Conservation (phyloP, 2,797 vertebrate species). For the Alcedo atthis region DNA sequence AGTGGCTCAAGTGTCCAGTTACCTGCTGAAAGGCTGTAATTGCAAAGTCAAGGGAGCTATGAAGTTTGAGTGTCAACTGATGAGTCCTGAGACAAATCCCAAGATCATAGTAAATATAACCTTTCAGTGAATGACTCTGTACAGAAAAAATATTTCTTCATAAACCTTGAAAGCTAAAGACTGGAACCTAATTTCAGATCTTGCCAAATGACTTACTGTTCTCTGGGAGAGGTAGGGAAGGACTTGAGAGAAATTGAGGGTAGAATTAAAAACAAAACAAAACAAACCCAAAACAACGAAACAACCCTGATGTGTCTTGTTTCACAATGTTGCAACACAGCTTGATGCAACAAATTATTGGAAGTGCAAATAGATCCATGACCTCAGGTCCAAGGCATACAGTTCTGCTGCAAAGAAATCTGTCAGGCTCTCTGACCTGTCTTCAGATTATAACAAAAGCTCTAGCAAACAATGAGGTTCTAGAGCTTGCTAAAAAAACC, state of each 20-base stretch:
- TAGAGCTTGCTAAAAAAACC: neutral
- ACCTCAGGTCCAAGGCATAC: neutral
- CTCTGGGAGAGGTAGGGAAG: neutral
- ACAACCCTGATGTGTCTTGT: neutral
- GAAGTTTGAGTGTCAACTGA: neutral
- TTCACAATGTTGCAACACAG: slow-evolving; percentile 34
- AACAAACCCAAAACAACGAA: neutral
- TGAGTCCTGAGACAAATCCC: neutral
- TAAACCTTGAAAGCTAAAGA: neutral
- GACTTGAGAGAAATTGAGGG: neutral
- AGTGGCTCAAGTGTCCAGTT: neutral
- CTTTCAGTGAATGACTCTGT: neutral
- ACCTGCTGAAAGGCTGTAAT: neutral
- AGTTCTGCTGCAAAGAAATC: neutral
- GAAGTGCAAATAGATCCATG: slow-evolving; percentile 6
- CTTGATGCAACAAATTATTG: slow-evolving; percentile 5
- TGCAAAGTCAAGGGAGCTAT: neutral
- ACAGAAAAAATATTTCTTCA: slow-evolving; percentile 8
- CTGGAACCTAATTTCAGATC: neutral
- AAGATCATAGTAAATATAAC: neutral
- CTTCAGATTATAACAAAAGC: neutral
- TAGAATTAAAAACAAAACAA: neutral
- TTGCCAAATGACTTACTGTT: neutral
- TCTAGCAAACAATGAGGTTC: neutral
- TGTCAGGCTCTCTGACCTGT: neutral